phyloP scores from a whole-genome alignment of 2,888 invertebrate species.

The Carpatolechia fugitivella region DNA sequence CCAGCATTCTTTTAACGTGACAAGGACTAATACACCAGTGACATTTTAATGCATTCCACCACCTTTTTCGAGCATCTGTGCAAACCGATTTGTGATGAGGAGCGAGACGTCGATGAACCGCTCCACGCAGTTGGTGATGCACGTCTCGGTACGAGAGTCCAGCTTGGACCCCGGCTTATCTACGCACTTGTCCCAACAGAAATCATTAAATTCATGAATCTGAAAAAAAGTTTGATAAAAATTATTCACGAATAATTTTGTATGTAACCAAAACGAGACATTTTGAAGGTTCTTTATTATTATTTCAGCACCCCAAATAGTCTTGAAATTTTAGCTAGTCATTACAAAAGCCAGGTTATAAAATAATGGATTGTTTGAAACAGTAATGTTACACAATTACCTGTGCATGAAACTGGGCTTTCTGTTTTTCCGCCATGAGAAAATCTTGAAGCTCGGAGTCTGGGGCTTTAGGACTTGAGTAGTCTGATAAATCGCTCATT shows the following conservation, averaged over 20 bases:
- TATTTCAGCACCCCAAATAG: too few relatives aligned
- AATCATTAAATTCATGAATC: constrained; percentile 95
- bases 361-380: neutral
- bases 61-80: constrained; percentile 89
- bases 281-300: too few relatives aligned
- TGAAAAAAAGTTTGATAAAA: constrained; percentile 60
- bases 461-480: constrained; percentile 58
- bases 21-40: neutral
- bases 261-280: too few relatives aligned
- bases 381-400: constrained; percentile 59
- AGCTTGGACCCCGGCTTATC: constrained; percentile 93
- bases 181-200: constrained; percentile 98
- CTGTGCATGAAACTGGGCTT: constrained; percentile 93
- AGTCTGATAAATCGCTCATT: constrained; percentile 67
- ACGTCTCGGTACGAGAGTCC: constrained; percentile 93
- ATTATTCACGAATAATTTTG: too few relatives aligned
- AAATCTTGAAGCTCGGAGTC: constrained; percentile 92
- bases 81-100: constrained; percentile 92
- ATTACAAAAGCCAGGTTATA: neutral
- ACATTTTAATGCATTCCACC: constrained; percentile 72
- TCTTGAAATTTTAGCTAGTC: too few relatives aligned
- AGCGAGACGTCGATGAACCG: constrained; percentile 96
- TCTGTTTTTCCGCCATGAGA: constrained; percentile 90
- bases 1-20: neutral
- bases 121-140: constrained; percentile 95